phyloP scores from a whole-genome alignment of 2,113 vertebrate genomes.

The Bucco capensis region DNA sequence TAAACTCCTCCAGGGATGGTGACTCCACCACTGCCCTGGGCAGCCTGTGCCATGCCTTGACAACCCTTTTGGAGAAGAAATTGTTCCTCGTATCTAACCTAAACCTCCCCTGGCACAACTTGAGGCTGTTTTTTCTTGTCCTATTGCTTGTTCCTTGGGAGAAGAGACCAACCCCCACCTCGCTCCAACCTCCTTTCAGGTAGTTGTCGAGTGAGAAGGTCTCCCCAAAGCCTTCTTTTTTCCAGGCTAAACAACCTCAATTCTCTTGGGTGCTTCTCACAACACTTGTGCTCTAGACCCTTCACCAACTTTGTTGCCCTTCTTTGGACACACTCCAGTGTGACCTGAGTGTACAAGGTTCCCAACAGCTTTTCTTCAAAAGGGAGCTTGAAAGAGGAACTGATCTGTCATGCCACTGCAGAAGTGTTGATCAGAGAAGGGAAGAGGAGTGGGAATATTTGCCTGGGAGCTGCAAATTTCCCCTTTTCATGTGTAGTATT shows the following conservation, averaged over 20 bases:
- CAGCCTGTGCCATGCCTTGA: background rate
- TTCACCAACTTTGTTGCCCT: too few species aligned
- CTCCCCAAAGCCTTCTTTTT: too few species aligned
- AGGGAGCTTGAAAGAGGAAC: background rate
- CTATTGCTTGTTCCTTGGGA: background rate
- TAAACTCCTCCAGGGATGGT: too few species aligned
- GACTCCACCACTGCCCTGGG: background rate
- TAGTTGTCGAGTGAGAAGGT: too few species aligned
- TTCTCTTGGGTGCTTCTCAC: too few species aligned
- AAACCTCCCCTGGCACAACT: background rate
- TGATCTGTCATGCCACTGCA: rapidly evolving
- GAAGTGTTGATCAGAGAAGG: background rate
- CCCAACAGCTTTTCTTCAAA: background rate
- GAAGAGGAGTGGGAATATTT: background rate
- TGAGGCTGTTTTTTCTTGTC: background rate
- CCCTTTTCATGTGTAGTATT: background rate
- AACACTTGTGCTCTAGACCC: too few species aligned
- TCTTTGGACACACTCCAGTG: too few species aligned
- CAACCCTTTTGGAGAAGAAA: background rate
- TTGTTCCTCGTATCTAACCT: background rate
- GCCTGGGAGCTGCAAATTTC: background rate
- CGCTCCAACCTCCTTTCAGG: background rate
- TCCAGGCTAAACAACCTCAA: too few species aligned
- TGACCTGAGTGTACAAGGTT: background rate
- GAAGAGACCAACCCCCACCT: background rate